Base-by-base conservation (phyloP, 1,140 invertebrate species). In the Leptinotarsa defecta region DNA sequence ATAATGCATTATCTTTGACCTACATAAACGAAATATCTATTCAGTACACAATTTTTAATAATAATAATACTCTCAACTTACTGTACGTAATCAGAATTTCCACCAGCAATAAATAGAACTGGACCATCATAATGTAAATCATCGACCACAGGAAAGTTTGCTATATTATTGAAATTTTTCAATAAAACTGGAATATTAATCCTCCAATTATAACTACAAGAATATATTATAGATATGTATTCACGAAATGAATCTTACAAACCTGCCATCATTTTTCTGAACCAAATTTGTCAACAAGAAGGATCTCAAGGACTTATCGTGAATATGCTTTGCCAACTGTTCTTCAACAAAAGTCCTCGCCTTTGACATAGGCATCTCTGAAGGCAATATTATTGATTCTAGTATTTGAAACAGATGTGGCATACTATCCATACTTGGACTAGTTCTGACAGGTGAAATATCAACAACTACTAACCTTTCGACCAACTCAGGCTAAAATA, bases 401-500 rank as follows among this genome's bases (percentile, higher is more conserved):
- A 76, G 48, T 71, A 48, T 68, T 74, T 62, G 61, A 65, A 78
- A 63, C 68, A 74, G 88, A 61, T 86, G 84, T 0, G 84, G 85
- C 88, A 95, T 91, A 13, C 88, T 85, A 67, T 86, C 82, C 19
- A 94, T 88, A 82, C 89, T 89, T 17, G 90, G 88, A 75, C 91
- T 91, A 1, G 88, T 88, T 76, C 88, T 88, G 0, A 92, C 83
- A 3, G 95, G 95, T 13, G 94, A 93, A 77, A 97, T 93, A 83
- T 98, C 96, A 62, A 94, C 92, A 4, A 96, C 90, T 64, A 97
- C 87, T 48, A 96, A 84, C 78, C 92, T 94, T n/a, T 95, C 91
- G 3, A 96, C 88, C 24, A 93, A 76, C 68, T 93, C 87, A 64
- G 95, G 93, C 92, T 94, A 85, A 84, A 89, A 87, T 15, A 69